phyloP scores from a whole-genome alignment of 1,140 invertebrate genomes.

The Conopomorpha cramerella region DNA sequence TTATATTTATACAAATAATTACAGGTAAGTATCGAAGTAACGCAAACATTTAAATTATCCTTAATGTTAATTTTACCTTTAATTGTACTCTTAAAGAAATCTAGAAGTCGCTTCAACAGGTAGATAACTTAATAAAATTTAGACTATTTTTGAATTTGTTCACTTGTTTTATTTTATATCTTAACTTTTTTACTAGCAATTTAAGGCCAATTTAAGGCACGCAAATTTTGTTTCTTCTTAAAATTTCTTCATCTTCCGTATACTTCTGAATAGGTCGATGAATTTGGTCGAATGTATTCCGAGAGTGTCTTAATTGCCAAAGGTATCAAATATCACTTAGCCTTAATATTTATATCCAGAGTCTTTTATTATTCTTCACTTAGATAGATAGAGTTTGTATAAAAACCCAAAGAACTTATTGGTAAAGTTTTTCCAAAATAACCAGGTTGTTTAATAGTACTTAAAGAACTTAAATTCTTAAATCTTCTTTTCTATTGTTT shows the following conservation, averaged over 20 bases:
- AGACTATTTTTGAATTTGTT: constrained; percentile 30
- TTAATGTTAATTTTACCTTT: constrained; percentile 54
- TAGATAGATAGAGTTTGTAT: constrained; percentile 54
- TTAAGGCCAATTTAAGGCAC: constrained; percentile 62
- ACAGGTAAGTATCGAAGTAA: constrained; percentile 47
- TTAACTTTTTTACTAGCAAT: constrained; percentile 55
- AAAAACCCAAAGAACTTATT: constrained; percentile 54
- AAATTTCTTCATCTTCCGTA: constrained; percentile 39
- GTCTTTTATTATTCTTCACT: constrained; percentile 51
- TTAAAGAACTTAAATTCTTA: constrained; percentile 53
- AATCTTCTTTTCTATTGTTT: constrained; percentile 60
- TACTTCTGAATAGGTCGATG: constrained; percentile 39
- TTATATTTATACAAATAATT: constrained; percentile 50
- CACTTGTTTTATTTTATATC: constrained; percentile 38
- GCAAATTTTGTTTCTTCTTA: constrained; percentile 32
- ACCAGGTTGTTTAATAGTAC: constrained; percentile 60
- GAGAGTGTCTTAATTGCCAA: constrained; percentile 42
- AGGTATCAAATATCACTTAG: constrained; percentile 53
- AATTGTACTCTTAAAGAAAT: constrained; percentile 61
- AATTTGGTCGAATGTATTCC: constrained; percentile 50
- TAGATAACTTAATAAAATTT: constrained; percentile 52
- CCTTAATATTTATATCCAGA: constrained; percentile 45
- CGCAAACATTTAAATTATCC: constrained; percentile 53
- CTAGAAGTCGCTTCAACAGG: constrained; percentile 52
- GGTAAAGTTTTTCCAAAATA: constrained; percentile 55